Conservation (phyloP, 2,113 vertebrate genomes). For the Phalacrocorax carbo region DNA sequence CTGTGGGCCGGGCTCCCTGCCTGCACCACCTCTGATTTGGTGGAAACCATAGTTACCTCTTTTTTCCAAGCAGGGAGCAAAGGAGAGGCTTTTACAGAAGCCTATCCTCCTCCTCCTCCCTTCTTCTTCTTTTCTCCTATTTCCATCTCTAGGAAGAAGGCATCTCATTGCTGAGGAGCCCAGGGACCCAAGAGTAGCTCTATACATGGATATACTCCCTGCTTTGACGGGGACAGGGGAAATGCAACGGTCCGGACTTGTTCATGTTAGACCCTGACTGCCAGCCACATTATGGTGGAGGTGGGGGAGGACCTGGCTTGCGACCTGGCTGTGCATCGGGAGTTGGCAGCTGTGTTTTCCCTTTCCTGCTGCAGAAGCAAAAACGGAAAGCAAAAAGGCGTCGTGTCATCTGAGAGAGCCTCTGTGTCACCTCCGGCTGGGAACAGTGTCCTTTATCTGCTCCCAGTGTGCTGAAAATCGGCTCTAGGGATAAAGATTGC, state of each 20-base stretch:
- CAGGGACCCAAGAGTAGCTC: accelerated
- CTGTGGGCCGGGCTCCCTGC: not conserved
- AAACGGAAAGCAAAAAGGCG: not conserved
- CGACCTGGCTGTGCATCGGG: not conserved
- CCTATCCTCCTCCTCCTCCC: not conserved
- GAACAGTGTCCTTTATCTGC: not conserved
- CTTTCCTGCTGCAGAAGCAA: not conserved
- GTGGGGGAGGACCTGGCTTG: not conserved
- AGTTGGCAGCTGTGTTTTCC: not conserved
- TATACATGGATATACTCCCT: not conserved
- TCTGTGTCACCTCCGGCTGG: not conserved
- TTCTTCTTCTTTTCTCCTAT: not conserved
- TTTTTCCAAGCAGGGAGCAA: not conserved
- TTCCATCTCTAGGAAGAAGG: not conserved
- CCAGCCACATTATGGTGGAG: not conserved
- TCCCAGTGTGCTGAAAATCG: not conserved
- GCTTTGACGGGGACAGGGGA: not conserved
- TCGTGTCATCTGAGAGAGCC: not conserved
- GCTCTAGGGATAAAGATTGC: not conserved
- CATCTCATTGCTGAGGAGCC: not conserved
- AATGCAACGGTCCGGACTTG: not conserved
- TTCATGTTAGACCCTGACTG: not conserved
- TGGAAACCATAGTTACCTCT: not conserved
- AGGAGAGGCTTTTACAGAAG: not conserved
- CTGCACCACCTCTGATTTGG: not conserved